phyloP scores from a whole-genome alignment of 37 sponge, comb jelly and placozoan species.

The Mnemiopsis leidyi region DNA sequence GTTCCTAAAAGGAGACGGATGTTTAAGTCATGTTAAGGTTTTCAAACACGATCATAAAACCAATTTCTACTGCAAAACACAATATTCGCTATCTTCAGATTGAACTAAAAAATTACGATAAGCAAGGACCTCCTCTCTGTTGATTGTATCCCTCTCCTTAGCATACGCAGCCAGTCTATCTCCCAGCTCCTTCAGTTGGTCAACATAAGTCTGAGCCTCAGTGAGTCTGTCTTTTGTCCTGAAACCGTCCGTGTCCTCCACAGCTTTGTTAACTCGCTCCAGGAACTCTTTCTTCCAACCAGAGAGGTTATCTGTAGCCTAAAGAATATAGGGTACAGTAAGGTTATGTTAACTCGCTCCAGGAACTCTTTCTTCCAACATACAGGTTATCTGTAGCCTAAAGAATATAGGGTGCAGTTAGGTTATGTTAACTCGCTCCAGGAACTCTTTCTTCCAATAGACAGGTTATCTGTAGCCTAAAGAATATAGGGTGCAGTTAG shows the following conservation, averaged over 20 bases:
- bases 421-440: conserved; percentile 6
- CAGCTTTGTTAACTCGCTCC: conserved; percentile 20
- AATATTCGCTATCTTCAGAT: too few relatives aligned
- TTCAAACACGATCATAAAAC: too few relatives aligned
- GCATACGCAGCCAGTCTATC: conserved; percentile 70
- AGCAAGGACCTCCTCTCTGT: conserved; percentile 87
- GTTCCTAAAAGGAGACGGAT: neutral
- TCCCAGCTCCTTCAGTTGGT: conserved; percentile 69
- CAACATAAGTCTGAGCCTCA: conserved; percentile 57
- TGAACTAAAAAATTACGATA: neutral
- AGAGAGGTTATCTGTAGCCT: conserved; percentile 47
- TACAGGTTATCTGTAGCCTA: conserved; percentile 42
- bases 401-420: too few relatives aligned
- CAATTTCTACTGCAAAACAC: too few relatives aligned
- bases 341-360: conserved; percentile 12
- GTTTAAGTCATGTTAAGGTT: too few relatives aligned
- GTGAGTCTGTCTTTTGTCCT: conserved; percentile 21
- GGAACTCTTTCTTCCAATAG: conserved; percentile 50
- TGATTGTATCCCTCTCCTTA: conserved; percentile 76
- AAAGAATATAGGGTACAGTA: too few relatives aligned
- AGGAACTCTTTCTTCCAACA: conserved; percentile 49
- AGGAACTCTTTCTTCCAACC: conserved; percentile 55
- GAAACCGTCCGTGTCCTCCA: conserved; percentile 73
- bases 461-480: conserved; percentile 46
- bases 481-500: too few relatives aligned